Conservation (phyloP, 2,113 vertebrate species). For the Gymnarchus niloticus region DNA sequence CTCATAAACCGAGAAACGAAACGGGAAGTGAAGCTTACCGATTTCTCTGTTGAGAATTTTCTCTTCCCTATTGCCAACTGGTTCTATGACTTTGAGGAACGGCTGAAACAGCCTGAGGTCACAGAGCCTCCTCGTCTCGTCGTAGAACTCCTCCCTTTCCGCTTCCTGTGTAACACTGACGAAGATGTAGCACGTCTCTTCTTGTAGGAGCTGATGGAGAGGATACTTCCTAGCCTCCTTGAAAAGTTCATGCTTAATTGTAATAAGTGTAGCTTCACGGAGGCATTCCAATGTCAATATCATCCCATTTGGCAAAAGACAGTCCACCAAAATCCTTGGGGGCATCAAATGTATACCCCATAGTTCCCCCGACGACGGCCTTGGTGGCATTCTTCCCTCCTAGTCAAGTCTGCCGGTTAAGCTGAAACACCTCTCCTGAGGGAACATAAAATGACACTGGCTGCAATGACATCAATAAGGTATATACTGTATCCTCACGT, state of each 20-base stretch:
- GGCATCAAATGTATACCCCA: conserved; percentile 99
- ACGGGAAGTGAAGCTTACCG: conserved; percentile 60
- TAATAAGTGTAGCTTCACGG: conserved; percentile 90
- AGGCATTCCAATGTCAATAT: conserved; percentile 96
- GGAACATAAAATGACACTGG: background rate
- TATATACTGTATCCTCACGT: background rate
- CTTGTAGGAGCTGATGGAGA: conserved; percentile 90
- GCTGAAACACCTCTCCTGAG: conserved; percentile 5
- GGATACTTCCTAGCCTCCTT: conserved; percentile 93
- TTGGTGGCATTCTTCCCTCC: conserved; percentile 79
- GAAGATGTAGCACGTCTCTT: conserved; percentile 96
- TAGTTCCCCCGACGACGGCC: conserved; percentile 94
- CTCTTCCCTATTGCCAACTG: conserved; percentile 95
- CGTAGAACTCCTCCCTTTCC: conserved; percentile 95
- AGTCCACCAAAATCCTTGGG: conserved; percentile 92
- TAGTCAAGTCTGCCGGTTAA: conserved; percentile 3
- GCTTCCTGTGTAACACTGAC: conserved; percentile 98
- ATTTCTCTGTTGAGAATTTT: conserved; percentile 98
- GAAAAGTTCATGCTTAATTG: conserved; percentile 96
- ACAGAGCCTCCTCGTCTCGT: conserved; percentile 91
- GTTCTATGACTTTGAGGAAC: conserved; percentile 95
- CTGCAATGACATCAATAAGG: background rate
- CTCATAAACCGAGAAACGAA: background rate
- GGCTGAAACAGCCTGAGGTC: conserved; percentile 94
- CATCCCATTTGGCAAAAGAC: conserved; percentile 94